These are phyloP conservation scores for Mohoua ochrocephala DNA, from an alignment of 2,113 vertebrate species.

Conservation along the genomic window DNA sequence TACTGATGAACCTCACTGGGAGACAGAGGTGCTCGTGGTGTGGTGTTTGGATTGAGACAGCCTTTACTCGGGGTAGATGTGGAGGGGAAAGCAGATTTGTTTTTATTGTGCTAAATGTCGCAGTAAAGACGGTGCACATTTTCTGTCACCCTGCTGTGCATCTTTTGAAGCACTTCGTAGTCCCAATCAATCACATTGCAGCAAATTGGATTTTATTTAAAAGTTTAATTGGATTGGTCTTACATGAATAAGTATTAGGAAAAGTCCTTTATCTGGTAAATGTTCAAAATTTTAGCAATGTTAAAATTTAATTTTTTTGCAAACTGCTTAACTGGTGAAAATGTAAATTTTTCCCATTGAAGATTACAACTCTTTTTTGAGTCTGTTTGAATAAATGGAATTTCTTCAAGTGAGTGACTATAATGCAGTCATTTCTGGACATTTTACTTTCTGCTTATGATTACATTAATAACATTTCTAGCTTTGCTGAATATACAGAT, in stretches of 20 bases:
- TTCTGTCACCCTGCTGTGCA: not conserved
- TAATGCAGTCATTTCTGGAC: not conserved
- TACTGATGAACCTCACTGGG: not conserved
- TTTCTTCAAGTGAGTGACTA: not conserved
- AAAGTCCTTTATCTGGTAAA: not conserved
- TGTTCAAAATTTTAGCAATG: not conserved
- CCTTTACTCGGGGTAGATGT: not conserved
- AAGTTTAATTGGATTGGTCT: conserved; percentile 26
- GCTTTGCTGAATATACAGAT: not conserved
- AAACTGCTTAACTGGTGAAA: not conserved
- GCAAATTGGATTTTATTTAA: conserved; percentile 21
- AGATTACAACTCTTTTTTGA: not conserved
- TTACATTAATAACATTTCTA: not conserved
- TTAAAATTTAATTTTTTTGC: not conserved
- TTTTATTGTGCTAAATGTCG: not conserved
- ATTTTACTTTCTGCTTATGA: not conserved
- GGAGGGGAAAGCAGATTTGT: not conserved
- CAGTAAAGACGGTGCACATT: not conserved
- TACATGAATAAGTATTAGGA: not conserved
- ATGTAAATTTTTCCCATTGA: not conserved
- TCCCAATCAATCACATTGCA: not conserved
- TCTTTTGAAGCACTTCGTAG: not conserved
- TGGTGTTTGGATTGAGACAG: not conserved
- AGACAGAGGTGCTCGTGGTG: not conserved
- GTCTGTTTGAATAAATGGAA: not conserved